These are phyloP conservation scores for Maniola jurtina DNA, from an alignment of 1,140 invertebrate species.

Conservation along the genomic window DNA sequence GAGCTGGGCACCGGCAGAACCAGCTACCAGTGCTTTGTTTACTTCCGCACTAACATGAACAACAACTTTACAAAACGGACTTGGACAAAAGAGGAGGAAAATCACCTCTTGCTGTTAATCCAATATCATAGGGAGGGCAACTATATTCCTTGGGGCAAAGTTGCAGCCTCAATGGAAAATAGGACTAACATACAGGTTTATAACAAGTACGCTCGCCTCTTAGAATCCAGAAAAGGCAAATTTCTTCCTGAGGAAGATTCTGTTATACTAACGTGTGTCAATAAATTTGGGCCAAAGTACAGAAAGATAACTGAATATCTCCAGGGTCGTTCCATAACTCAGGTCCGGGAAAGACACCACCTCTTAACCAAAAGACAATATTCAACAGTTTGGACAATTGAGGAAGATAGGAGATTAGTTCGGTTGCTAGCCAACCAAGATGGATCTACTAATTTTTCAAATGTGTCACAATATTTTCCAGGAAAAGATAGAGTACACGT, in stretches of 20 bases:
- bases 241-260: constrained; percentile 82
- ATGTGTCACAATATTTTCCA: constrained; percentile 53
- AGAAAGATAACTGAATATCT: constrained; percentile 54
- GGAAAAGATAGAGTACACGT: constrained; percentile 58
- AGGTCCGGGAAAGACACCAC: constrained; percentile 54
- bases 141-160: constrained; percentile 83
- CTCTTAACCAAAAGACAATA: constrained; percentile 48
- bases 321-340: constrained; percentile 52
- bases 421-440: constrained; percentile 63
- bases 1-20: constrained; percentile 79
- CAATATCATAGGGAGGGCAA: constrained; percentile 79
- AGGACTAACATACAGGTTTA: constrained; percentile 83
- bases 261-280: constrained; percentile 79
- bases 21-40: constrained; percentile 84
- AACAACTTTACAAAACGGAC: constrained; percentile 54
- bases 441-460: constrained; percentile 48
- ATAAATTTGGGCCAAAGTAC: constrained; percentile 82
- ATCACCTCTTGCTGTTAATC: constrained; percentile 77
- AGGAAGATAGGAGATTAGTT: constrained; percentile 63
- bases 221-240: constrained; percentile 79
- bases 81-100: constrained; percentile 82
- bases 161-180: constrained; percentile 80
- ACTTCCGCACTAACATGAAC: constrained; percentile 79
- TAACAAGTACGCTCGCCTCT: constrained; percentile 76
- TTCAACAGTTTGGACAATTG: constrained; percentile 61